Base-by-base conservation (phyloP, 2,888 invertebrate species). In the Epiblema foenella region DNA sequence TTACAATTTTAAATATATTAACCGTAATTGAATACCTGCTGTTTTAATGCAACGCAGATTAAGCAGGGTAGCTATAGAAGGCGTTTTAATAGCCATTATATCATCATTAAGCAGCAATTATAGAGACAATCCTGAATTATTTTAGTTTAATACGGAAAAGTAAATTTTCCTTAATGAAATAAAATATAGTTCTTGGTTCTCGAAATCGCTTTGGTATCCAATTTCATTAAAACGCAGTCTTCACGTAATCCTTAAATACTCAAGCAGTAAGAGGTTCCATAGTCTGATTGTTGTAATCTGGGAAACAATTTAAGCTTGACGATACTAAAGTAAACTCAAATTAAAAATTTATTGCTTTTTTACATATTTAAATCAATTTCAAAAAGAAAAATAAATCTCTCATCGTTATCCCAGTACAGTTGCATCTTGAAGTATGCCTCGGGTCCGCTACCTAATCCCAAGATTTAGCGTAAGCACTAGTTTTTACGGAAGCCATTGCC, bases 1-100 rank as follows among this genome's bases (percentile, higher is more conserved):
- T 78, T 89, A 85, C 85, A 89, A 90, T 90, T 91, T 91, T 90
- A 84, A 92, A 89, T 85, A 86, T 87, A 88, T 89, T 89, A 86
- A 86, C 84, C 84, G 80, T 89, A 91, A 90, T 88, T 86, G 87
- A 89, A 90, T 86, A 89, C 88, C 86, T 86, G 83, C 83, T 85
- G 83, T 81, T 85, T 87, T 82, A 85, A 79, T 82, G 84, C 86
- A 83, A 85, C 88, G 83, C 87, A 85, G 87, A 89, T 90, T 86
- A 89, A 85, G 84, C 78, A 84, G 82, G 82, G 81, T 75, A 76
- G 76, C 79, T 78, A 80, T 80, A 75, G 60, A 24, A 60, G 69
- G 24, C 18, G 60, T 62, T 62, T 71, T 66, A 62, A 71, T 67
- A 46, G 60, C 33, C 71, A 9, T 49, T 71, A 62, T 70, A 70